Base-by-base conservation (phyloP, 2,113 vertebrate species). In the Edolisoma coerulescens region DNA sequence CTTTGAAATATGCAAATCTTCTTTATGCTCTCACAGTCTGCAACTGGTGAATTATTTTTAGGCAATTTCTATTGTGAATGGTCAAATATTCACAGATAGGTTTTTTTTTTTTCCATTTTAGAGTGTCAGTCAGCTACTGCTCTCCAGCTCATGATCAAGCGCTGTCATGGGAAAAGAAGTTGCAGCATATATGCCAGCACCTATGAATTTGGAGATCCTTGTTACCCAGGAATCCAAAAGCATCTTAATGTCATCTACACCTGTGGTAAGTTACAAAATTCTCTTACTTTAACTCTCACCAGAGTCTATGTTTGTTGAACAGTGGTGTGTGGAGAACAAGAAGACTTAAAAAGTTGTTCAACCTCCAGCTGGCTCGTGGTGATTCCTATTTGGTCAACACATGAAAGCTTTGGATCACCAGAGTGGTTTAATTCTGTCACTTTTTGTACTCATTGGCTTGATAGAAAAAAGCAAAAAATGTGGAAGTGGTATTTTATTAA, bases 241-340 rank as follows among this genome's bases (percentile, higher is more conserved):
- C 98, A 99, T 96, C 99, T 99, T 82, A 99, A 98, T 57, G 98
- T 99, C 90, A 98, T 99, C 96, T 99, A 99, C 96, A 99, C 99
- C 65, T 99, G 99, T 93, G 99, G 99, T 99, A 97, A 98, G 98
- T 96, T 42, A 53, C 11, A 23, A 65, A 76, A 27, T 87, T 76
- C 24, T 91, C 54, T 59, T 84, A 18, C 32, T 90, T 22, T 70
- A 52, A 56, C 22, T 60, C 37, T 86, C 26, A 8, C 2, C 24
- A 22, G 13, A 3, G 2, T 45, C 7, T 24, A 8, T 71, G 15
- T 63, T 88, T 86, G 44, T 57, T 68, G 53, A 80, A 41, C 27
- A 41, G n/a, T 9, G 17, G 10, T 26, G 20, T 41, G 19, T 35
- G 50, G 64, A 82, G 44, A 75, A 61, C 0, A 9, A 22, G 5